Evolutionary conservation across 2,797 vertebrate genomes (phyloP).

Genomic region (Rhabdomys pumilio): DNA sequence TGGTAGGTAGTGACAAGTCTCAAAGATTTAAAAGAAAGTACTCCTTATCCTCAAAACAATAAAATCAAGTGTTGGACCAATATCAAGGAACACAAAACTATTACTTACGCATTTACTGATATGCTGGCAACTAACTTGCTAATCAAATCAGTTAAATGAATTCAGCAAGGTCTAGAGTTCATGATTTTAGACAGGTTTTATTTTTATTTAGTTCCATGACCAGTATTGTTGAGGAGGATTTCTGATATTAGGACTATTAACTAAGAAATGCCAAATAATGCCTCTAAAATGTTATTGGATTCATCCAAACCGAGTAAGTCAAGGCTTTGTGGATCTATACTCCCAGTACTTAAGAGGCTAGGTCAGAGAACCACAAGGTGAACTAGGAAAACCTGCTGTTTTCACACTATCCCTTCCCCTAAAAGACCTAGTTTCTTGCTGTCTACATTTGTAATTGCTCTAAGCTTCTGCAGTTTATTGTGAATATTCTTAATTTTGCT

Average conservation of each 20-base stretch:
- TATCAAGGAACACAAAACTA: neutral
- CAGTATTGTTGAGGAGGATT: neutral
- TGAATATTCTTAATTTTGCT: neutral
- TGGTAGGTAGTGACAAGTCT: neutral
- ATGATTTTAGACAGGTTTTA: neutral
- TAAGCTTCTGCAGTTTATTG: neutral
- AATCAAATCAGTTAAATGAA: constrained; percentile 1
- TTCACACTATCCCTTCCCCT: neutral
- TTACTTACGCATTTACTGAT: constrained; percentile 9
- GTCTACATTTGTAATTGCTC: neutral
- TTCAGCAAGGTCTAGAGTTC: neutral
- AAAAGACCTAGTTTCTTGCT: neutral
- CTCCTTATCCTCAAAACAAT: neutral
- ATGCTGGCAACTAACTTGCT: neutral
- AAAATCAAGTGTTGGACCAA: constrained; percentile 18
- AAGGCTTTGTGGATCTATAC: neutral
- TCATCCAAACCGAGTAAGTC: neutral
- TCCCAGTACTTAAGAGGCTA: neutral
- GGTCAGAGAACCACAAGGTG: neutral
- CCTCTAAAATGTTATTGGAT: neutral
- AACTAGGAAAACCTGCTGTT: neutral
- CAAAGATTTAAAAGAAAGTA: neutral
- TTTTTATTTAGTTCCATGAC: neutral
- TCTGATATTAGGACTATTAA: neutral
- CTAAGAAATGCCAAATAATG: neutral